phyloP scores from a whole-genome alignment of 1,140 invertebrate genomes.

The Sycophila sp. region DNA sequence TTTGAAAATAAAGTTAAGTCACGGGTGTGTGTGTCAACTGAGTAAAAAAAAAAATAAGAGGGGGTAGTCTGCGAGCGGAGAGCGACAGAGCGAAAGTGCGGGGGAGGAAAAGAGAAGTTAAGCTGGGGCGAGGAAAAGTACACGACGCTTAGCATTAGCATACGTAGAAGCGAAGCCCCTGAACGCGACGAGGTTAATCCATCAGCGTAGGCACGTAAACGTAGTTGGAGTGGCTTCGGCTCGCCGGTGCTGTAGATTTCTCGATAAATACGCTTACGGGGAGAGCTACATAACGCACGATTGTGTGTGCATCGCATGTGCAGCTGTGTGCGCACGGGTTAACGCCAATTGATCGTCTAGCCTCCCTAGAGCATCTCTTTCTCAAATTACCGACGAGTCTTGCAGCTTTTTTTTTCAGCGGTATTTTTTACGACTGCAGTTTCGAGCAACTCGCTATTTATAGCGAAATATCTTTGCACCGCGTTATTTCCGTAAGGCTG shows the following conservation, averaged over 20 bases:
- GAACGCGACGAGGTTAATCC: slow-evolving; percentile 42
- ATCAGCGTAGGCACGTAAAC: slow-evolving; percentile 38
- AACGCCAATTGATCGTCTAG: not conserved
- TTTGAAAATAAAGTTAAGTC: slow-evolving; percentile 23
- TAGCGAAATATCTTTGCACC: too few relatives aligned
- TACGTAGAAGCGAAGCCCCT: slow-evolving; percentile 27
- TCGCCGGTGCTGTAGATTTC: slow-evolving; percentile 4
- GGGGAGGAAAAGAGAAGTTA: not conserved
- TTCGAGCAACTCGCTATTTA: too few relatives aligned
- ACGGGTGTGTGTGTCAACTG: not conserved
- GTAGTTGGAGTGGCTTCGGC: slow-evolving; percentile 30
- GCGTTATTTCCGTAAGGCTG: too few relatives aligned
- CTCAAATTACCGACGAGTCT: not conserved
- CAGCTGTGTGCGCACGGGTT: not conserved
- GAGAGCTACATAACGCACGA: not conserved
- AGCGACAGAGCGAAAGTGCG: not conserved
- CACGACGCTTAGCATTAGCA: slow-evolving; percentile 24
- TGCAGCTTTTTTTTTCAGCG: not conserved
- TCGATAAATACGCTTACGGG: slow-evolving; percentile 25
- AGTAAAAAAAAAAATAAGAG: not conserved
- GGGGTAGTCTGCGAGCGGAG: not conserved
- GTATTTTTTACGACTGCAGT: too few relatives aligned
- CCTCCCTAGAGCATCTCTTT: not conserved
- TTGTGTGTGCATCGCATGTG: not conserved
- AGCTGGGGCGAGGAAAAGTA: slow-evolving; percentile 13